Evolutionary conservation across 2,113 vertebrate species (phyloP).

Genomic region (Rousettus leschenaultii): DNA sequence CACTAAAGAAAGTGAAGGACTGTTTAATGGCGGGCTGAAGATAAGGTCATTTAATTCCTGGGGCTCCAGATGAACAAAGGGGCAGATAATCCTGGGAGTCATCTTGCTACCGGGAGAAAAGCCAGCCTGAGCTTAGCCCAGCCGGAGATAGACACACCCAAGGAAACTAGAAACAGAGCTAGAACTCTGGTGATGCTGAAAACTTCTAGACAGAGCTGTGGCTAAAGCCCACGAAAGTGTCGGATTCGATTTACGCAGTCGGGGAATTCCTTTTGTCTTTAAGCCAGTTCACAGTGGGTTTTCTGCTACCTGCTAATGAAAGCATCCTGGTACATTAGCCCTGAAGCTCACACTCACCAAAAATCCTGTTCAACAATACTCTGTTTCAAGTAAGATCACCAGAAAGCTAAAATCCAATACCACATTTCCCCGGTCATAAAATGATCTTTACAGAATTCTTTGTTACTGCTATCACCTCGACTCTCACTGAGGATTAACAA

Average conservation of each 20-base stretch:
- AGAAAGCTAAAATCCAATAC: constrained; percentile 1
- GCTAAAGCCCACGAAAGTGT: background rate
- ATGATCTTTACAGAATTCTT: background rate
- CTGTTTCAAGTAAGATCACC: background rate
- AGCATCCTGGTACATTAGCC: background rate
- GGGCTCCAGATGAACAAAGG: background rate
- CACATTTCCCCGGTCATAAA: background rate
- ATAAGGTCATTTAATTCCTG: background rate
- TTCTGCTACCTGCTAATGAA: background rate
- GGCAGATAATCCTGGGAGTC: background rate
- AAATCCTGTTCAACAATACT: background rate
- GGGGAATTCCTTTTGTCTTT: background rate
- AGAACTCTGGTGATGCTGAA: background rate
- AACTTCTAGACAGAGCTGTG: background rate
- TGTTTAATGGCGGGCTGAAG: background rate
- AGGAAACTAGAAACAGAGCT: background rate
- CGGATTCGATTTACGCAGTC: background rate
- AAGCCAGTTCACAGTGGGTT: background rate
- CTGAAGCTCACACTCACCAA: background rate
- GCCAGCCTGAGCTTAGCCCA: background rate
- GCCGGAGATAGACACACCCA: background rate
- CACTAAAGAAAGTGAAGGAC: background rate
- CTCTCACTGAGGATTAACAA: background rate
- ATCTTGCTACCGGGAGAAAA: background rate
- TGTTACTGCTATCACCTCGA: background rate